Evolutionary conservation across 2,797 vertebrate genomes (phyloP).

Genomic region (Danio choprae): DNA sequence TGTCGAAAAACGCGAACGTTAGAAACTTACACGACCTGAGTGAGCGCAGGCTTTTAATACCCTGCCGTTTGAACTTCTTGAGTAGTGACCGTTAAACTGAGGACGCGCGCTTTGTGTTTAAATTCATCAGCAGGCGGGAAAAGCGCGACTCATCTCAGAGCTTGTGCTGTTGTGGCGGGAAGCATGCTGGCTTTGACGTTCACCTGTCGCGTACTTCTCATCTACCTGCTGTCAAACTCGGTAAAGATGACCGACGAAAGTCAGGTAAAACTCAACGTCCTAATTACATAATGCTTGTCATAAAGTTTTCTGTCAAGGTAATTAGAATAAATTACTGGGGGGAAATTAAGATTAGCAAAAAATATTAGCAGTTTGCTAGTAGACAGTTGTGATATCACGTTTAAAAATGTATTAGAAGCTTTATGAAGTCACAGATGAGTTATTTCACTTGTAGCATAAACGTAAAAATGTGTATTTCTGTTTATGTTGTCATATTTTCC

Average conservation of each 20-base stretch:
- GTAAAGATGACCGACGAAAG: slow-evolving; percentile 56
- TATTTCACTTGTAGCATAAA: neutral
- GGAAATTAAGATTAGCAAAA: neutral
- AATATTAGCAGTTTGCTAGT: neutral
- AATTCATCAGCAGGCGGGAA: neutral
- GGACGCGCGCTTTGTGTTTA: slow-evolving; percentile 20
- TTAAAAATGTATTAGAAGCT: neutral
- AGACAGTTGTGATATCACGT: too few relatives aligned
- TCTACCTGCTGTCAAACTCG: slow-evolving; percentile 52
- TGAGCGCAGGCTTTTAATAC: neutral
- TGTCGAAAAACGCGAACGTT: neutral
- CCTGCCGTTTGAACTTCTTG: neutral
- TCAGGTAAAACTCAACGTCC: slow-evolving; percentile 57
- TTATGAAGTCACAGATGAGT: neutral
- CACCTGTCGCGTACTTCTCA: slow-evolving; percentile 63
- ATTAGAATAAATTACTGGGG: neutral
- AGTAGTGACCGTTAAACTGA: slow-evolving; percentile 22
- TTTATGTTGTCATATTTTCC: neutral
- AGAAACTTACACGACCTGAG: neutral
- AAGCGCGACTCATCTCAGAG: slow-evolving; percentile 1
- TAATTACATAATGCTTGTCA: neutral
- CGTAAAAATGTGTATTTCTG: neutral
- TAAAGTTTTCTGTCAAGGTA: neutral
- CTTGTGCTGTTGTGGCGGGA: slow-evolving; percentile 40
- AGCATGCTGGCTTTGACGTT: slow-evolving; percentile 65